Evolutionary conservation across 2,797 vertebrate species (phyloP).

Genomic region (Karalla daura): DNA sequence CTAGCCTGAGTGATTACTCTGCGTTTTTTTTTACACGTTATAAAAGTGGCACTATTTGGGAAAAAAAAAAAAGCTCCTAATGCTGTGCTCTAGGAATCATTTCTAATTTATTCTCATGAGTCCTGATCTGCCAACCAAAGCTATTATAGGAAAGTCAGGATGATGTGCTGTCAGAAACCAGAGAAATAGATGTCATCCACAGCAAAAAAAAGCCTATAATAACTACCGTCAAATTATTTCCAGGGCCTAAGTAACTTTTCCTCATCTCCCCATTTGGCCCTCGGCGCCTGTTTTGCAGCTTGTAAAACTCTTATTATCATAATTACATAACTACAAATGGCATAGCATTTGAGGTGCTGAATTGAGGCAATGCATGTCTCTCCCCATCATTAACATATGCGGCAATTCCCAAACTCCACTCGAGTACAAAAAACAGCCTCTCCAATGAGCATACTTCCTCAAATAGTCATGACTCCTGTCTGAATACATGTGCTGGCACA

Average conservation of each 20-base stretch:
- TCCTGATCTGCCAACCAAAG: conserved; percentile 72
- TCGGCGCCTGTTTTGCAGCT: conserved; percentile 51
- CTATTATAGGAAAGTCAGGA: conserved; percentile 68
- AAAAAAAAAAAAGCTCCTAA: conserved; percentile 65
- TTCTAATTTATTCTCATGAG: conserved; percentile 74
- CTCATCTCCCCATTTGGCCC: conserved; percentile 60
- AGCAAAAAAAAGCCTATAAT: conserved; percentile 77
- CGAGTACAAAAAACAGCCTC: conserved; percentile 27
- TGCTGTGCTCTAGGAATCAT: conserved; percentile 66
- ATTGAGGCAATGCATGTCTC: conserved; percentile 47
- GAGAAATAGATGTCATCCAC: conserved; percentile 73
- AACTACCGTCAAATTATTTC: conserved; percentile 75
- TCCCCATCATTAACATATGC: conserved; percentile 50
- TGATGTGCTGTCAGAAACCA: conserved; percentile 73
- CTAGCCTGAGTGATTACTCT: conserved; percentile 67
- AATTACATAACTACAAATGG: conserved; percentile 61
- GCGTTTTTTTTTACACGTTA: conserved; percentile 44
- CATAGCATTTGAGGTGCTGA: conserved; percentile 42
- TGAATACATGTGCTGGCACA: conserved; percentile 13
- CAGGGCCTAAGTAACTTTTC: conserved; percentile 60
- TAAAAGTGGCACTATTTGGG: conserved; percentile 61
- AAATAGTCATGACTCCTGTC: conserved; percentile 28
- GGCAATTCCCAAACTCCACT: conserved; percentile 42
- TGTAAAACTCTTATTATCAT: conserved; percentile 70
- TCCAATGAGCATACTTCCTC: conserved; percentile 33